These are phyloP conservation scores for Gymnocheta viridis DNA, from an alignment of 2,888 invertebrate species.

Conservation along the genomic window DNA sequence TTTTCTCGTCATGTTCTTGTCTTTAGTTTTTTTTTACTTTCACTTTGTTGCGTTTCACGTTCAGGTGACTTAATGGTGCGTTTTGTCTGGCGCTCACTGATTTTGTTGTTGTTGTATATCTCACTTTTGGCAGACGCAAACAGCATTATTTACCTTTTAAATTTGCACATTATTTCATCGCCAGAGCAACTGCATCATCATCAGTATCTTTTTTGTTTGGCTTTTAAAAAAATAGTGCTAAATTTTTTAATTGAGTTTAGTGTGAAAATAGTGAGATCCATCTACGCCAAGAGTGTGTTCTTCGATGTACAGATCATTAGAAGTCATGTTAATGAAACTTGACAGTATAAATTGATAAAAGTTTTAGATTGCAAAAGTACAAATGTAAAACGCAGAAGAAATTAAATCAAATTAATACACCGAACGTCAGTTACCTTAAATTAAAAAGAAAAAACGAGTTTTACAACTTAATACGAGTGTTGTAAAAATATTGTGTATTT, in stretches of 20 bases:
- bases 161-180: constrained; percentile 54
- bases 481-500: too few species aligned
- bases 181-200: constrained; percentile 6
- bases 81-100: constrained; percentile 68
- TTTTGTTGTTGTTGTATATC: background rate
- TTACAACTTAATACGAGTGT: too few species aligned
- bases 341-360: constrained; percentile 63
- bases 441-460: too few species aligned
- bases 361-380: constrained; percentile 35
- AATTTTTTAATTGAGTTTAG: constrained; percentile 68
- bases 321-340: constrained; percentile 66
- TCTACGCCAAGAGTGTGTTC: constrained; percentile 16
- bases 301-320: constrained; percentile 43
- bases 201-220: background rate
- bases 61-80: constrained; percentile 70
- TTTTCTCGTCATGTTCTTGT: constrained; percentile 52
- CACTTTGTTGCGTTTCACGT: constrained; percentile 44
- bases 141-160: constrained; percentile 49
- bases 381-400: background rate
- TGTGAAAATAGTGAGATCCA: constrained; percentile 59
- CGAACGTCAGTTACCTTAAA: too few species aligned
- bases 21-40: background rate
- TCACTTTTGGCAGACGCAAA: constrained; percentile 35
- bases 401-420: background rate
- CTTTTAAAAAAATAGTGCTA: constrained; percentile 62